Evolutionary conservation across 2,797 vertebrate species (phyloP), one percentile per base, ranked within the genome.

Genomic region (Kryptolebias ocellatus): DNA sequence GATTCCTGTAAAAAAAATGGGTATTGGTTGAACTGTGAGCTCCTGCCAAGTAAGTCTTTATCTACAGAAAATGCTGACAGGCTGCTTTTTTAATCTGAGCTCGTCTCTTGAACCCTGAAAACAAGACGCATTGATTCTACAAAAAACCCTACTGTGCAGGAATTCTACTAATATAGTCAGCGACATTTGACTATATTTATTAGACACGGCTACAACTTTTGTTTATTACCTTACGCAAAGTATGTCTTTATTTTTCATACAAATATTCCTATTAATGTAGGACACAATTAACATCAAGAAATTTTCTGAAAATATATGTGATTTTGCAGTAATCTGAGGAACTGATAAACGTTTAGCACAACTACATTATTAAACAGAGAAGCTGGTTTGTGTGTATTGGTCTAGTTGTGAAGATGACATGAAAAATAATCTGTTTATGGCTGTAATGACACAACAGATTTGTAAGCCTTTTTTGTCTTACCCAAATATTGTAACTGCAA

Each of bases 41-140:
- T 1, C 69, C 51, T 50, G 24, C 18, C 37, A 74, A 72, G 31
- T 56, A 54, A 3, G 20, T 59, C 50, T 60, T 66, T 27, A 58
- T 49, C 14, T 15, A 0, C 24, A 24, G 28, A 66, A 79, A 70
- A 67, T 56, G 70, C 72, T 67, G 72, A 74, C 65, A 54, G 58
- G 28, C 31, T 58, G 56, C 7, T 37, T 51, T 62, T 81, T 70
- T 63, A 67, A 66, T 69, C 44, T 58, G 64, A 61, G 27, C 10
- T 37, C 0, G 37, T 71, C 57, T 70, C 47, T 60, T 24, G 28
- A 56, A 39, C 17, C 52, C 3, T 65, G 29, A 29, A 60, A 67
- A 20, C 5, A 28, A 45, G 7, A 78, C 49, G 0, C 0, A 7
- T 37, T 46, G 29, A 52, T 67, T 65, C 28, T 51, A 64, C 34